Evolutionary conservation across 2,888 invertebrate species (phyloP).

Genomic region (Dicranocentrus wangi): DNA sequence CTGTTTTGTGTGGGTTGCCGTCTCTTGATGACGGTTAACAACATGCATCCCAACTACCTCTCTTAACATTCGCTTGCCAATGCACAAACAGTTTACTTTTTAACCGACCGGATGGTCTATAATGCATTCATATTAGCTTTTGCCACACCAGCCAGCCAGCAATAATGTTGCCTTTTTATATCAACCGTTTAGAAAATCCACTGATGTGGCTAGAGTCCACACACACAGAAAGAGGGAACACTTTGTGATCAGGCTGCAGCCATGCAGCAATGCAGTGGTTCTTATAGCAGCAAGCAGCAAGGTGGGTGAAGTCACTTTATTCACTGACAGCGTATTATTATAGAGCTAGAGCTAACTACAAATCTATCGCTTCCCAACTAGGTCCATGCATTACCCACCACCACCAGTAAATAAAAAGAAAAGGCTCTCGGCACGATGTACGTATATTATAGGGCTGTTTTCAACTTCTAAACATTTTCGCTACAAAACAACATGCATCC

Average conservation of each 20-base stretch:
- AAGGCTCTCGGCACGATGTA: background rate
- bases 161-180: background rate
- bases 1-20: constrained; percentile 50
- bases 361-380: constrained; percentile 27
- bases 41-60: constrained; percentile 33
- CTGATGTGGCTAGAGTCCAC: background rate
- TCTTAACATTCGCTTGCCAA: constrained; percentile 29
- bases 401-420: background rate
- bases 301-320: constrained; percentile 50
- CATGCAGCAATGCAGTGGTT: constrained; percentile 18
- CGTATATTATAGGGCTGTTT: background rate
- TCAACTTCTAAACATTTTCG: no score
- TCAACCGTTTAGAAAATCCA: constrained; percentile 25
- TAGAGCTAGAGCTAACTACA: background rate
- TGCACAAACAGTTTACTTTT: constrained; percentile 21
- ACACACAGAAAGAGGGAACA: constrained; percentile 4
- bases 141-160: constrained; percentile 18
- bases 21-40: constrained; percentile 36
- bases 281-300: background rate
- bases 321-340: background rate
- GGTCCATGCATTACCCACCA: constrained; percentile 5
- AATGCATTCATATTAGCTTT: constrained; percentile 36
- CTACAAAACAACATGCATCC: background rate
- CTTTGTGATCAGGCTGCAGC: background rate
- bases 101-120: constrained; percentile 42